Conservation (phyloP, 2,797 vertebrate genomes). For the Spea hammondii region DNA sequence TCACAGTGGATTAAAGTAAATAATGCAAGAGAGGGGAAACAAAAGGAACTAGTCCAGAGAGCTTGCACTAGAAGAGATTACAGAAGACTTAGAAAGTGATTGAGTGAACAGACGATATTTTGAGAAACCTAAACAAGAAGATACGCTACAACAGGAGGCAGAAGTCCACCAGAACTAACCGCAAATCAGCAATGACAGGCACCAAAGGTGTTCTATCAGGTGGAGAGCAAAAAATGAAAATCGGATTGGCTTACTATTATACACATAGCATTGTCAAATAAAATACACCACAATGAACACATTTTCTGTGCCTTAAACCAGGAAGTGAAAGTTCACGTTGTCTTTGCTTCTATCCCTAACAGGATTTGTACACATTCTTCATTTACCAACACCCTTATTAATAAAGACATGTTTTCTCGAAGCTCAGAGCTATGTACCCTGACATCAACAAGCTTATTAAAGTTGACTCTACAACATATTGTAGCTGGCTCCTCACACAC, state of each 20-base stretch:
- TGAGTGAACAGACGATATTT: constrained; percentile 74
- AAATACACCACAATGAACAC: background rate
- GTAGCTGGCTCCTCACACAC: too few relatives aligned
- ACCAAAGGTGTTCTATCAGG: constrained; percentile 13
- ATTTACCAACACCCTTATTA: background rate
- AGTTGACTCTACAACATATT: too few relatives aligned
- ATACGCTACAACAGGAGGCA: constrained; percentile 56
- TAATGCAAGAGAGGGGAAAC: constrained; percentile 73
- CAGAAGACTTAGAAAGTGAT: constrained; percentile 71
- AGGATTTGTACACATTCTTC: background rate
- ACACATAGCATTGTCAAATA: background rate
- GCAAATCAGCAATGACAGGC: constrained; percentile 57
- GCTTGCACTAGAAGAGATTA: constrained; percentile 76
- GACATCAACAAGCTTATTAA: too few relatives aligned
- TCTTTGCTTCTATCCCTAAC: background rate
- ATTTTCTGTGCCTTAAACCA: background rate
- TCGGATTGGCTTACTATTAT: background rate
- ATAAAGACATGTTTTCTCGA: background rate
- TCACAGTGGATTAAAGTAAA: constrained; percentile 80
- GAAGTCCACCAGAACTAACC: constrained; percentile 52
- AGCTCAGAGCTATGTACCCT: background rate
- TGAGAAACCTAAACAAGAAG: constrained; percentile 66
- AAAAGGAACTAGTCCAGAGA: constrained; percentile 71
- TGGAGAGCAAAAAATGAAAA: background rate
- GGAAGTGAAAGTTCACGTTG: background rate